A percentile compares a stretch with the other conserved stretches of the same genome.
Conservation (phyloP, 2,797 vertebrate species). For the Syngnathus acus region DNA sequence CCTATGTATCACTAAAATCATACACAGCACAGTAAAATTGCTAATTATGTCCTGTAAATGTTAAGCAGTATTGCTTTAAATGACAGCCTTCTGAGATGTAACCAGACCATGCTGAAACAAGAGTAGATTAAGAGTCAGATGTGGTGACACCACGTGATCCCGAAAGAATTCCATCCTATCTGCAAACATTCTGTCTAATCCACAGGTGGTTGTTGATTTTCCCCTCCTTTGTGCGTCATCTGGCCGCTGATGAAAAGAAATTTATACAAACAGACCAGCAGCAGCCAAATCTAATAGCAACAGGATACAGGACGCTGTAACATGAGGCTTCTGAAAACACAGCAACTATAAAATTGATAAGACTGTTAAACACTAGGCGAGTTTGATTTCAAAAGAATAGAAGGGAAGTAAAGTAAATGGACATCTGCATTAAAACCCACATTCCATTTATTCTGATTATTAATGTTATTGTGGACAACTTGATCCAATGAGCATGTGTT, state of each 20-base stretch:
- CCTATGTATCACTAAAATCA: no score
- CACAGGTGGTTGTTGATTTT: conserved; percentile 35
- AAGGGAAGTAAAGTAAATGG: background rate
- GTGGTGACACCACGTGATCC: conserved; percentile 1
- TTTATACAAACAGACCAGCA: conserved; percentile 11
- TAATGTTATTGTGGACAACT: background rate
- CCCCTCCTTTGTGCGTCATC: conserved; percentile 19
- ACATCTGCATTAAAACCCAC: background rate
- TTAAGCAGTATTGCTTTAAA: background rate
- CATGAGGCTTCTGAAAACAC: conserved; percentile 37
- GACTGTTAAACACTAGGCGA: background rate
- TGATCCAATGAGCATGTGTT: background rate
- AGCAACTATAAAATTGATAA: background rate
- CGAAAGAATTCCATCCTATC: conserved; percentile 31
- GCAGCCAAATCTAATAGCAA: conserved; percentile 28
- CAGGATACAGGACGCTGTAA: conserved; percentile 44
- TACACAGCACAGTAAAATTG: background rate
- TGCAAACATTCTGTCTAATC: conserved; percentile 5
- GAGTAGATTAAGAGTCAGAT: background rate
- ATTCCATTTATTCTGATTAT: background rate
- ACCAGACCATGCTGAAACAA: background rate
- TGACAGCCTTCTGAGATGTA: background rate
- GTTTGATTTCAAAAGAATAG: background rate
- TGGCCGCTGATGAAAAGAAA: conserved; percentile 10
- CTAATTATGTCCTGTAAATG: background rate